Evolutionary conservation across 2,113 vertebrate genomes (phyloP).

Genomic region (Lipotes vexillifer): DNA sequence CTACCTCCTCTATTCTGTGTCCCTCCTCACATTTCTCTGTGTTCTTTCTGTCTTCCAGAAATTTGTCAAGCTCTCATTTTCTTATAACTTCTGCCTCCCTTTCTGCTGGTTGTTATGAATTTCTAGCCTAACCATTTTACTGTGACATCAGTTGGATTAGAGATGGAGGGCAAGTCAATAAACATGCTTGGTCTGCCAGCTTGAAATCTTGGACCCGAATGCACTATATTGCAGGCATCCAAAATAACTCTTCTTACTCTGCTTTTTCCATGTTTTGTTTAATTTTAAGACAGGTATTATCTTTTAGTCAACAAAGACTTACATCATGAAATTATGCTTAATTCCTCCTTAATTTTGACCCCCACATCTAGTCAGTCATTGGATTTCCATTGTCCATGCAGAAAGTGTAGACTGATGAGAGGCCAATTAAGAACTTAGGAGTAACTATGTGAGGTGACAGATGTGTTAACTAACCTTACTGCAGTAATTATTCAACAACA

Average conservation of each 20-base stretch:
- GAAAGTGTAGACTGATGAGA: neutral
- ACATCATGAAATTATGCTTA: conserved; percentile 24
- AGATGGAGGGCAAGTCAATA: neutral
- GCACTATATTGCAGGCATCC: neutral
- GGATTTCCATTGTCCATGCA: neutral
- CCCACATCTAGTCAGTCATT: neutral
- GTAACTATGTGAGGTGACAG: neutral
- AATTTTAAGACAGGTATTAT: conserved; percentile 11
- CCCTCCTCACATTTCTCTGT: neutral
- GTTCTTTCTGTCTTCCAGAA: neutral
- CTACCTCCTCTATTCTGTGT: neutral
- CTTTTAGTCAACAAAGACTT: conserved; percentile 1
- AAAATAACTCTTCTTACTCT: neutral
- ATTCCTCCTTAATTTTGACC: conserved; percentile 3
- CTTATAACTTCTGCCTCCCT: neutral
- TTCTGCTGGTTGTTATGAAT: neutral
- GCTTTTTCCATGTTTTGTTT: neutral
- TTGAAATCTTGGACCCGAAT: neutral
- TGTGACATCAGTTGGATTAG: neutral
- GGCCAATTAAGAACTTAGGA: neutral
- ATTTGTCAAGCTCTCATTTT: neutral
- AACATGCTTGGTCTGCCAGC: neutral
- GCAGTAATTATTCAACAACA: neutral
- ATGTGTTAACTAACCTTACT: neutral
- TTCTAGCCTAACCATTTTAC: neutral